Base-by-base conservation (phyloP, 1,140 invertebrate species). In the Drosophila lowei region DNA sequence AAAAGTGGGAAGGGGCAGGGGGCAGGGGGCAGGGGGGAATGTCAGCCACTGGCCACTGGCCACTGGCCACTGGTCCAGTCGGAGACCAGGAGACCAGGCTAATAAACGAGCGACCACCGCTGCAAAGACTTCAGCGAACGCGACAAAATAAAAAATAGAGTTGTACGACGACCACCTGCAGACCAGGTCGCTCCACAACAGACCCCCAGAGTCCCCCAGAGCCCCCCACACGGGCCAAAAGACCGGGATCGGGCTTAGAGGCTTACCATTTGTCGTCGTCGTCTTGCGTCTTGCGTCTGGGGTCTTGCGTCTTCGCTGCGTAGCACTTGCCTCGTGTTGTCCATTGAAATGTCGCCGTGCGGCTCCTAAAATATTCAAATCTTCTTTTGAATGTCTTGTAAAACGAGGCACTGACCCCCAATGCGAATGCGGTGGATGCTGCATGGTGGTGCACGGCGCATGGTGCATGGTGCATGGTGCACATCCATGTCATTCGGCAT, bases 111-210 rank as follows among this genome's bases (percentile, higher is more conserved):
- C 65, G 79, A 76, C 80, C 80, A 84, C 80, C 80, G 80, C 76
- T 50, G 79, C 56, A 64, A 71, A 73, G 75, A 81, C 81, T 86
- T 80, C 78, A 86, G 55, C 60, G 74, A 84, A 86, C 83, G 83
- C 83, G 83, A 88, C 83, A 86, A 86, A 86, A 86, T 86, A 86
- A 86, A 86, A 86, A 86, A 86, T 86, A 86, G 83, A 86, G 83
- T 86, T 86, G 83, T 86, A 86, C 78, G 83, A 88, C 83, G 83
- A 86, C 83, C 83, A 86, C 83, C 83, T 86, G 83, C 83, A 72
- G 81, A 74, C 71, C 65, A 46, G 78, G 58, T 62, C 59, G 64
- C 57, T 65, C 64, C 66, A 42, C 62, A 61, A 54, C 25, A 60
- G 58, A 62, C 71, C 52, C 50, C 59, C 23, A 28, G 6, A 28